Conservation (phyloP, 2,888 invertebrate species). For the Lepidochitona cinerea region DNA sequence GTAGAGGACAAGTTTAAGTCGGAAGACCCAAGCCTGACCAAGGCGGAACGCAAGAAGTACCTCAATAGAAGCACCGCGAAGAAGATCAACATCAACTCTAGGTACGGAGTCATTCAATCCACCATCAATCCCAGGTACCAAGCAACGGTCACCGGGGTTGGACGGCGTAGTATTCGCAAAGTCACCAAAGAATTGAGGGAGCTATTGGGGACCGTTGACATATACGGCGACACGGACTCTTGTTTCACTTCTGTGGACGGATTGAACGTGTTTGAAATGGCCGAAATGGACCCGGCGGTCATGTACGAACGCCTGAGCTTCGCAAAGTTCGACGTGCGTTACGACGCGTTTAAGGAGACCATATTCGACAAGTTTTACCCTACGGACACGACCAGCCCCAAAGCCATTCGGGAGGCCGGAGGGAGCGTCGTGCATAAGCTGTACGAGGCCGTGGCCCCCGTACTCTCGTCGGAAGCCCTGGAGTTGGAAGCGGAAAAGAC, state of each 20-base stretch:
- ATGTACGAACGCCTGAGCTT: neutral
- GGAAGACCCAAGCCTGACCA: neutral
- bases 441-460: neutral
- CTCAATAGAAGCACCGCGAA: neutral
- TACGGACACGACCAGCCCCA: neutral
- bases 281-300: neutral
- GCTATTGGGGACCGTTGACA: neutral
- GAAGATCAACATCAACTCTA: neutral
- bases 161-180: neutral
- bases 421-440: neutral
- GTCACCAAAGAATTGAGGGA: neutral
- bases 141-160: neutral
- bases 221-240: neutral
- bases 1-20: neutral
- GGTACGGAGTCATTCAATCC: neutral
- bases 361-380: neutral
- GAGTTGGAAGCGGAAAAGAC: neutral
- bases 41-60: neutral
- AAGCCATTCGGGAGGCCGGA: neutral
- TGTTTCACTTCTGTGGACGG: neutral
- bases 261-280: neutral
- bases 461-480: neutral
- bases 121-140: neutral
- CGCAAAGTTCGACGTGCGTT: neutral
- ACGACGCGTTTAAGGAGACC: neutral